Base-by-base conservation (phyloP, 1,140 invertebrate species). In the Drosophila dunni region DNA sequence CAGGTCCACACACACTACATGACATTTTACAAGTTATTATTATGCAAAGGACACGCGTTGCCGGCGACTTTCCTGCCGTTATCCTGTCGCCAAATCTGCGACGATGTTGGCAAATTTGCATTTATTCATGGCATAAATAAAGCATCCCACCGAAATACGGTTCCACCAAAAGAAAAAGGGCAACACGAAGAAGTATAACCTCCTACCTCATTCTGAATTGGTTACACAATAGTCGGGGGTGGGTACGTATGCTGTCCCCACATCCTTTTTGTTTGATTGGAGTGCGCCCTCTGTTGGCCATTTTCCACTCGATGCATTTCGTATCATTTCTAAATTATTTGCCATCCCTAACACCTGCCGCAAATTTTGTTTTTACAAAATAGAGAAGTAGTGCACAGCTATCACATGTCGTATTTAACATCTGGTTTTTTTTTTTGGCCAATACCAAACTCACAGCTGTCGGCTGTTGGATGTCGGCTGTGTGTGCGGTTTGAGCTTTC, bases 51-150 rank as follows among this genome's bases (percentile, higher is more conserved):
- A 86, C 79, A 88, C 79, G 83, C 76, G 72, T 53, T 79, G 69
- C 50, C 60, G 45, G 65, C 60, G 73, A 79, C 77, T 83, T 51
- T 24, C 78, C 76, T 79, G 61, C 70, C 70, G 56, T 66, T 69
- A 78, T 80, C 66, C 77, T 86, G 83, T 79, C 88, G 76, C 79
- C 79, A 86, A 86, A 88, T 86, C 83, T 86, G 83, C 13, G 71
- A 73, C 72, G 76, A 76, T 75, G 84, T 83, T 79, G 79, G 57
- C 29, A 88, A 86, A 88, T 86, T 86, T 86, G 77, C 83, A 86
- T 86, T 88, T 86, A 86, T 86, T 86, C 83, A 88, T 86, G 83
- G 73, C 83, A 86, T 86, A 88, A 88, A 86, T 86, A 86, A 88
- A 83, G 83, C 70, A 79, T 70, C 46, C 20, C 34, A 34, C 50